Evolutionary conservation across 1,140 invertebrate species (phyloP).

Genomic region (Oppia nitens): DNA sequence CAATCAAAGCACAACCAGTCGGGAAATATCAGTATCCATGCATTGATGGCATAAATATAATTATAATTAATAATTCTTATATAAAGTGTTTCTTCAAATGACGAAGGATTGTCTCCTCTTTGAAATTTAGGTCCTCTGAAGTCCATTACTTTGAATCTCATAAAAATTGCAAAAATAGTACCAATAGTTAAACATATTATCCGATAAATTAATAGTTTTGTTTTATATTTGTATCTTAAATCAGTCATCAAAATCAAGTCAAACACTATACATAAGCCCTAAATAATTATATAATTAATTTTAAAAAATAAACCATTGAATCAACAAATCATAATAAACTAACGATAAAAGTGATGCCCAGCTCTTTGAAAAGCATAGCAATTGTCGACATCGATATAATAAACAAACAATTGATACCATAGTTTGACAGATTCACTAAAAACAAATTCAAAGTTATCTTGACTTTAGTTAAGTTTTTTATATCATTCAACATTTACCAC

Average conservation of each 20-base stretch:
- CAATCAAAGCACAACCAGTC: constrained; percentile 73
- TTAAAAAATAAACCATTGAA: neutral
- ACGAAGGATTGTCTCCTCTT: constrained; percentile 28
- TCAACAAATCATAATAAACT: constrained; percentile 30
- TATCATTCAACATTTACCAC: too few species aligned
- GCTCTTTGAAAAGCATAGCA: constrained; percentile 80
- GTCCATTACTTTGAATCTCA: constrained; percentile 7
- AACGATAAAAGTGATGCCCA: constrained; percentile 71
- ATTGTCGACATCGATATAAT: constrained; percentile 21
- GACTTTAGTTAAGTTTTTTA: too few species aligned
- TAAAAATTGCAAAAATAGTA: neutral
- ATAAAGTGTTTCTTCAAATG: constrained; percentile 22
- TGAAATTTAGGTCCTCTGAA: neutral
- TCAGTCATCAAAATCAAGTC: constrained; percentile 4
- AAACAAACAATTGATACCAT: constrained; percentile 1
- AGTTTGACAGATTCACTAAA: constrained; percentile 2
- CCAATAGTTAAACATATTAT: neutral
- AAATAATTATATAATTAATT: neutral
- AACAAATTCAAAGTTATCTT: too few species aligned
- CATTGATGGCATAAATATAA: constrained; percentile 69
- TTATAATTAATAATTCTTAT: constrained; percentile 50
- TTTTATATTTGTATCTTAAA: neutral
- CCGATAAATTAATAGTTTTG: neutral
- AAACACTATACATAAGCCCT: neutral
- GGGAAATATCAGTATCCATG: constrained; percentile 58